Evolutionary conservation across 2,113 vertebrate species (phyloP).

Genomic region (Onychostruthus taczanowskii): DNA sequence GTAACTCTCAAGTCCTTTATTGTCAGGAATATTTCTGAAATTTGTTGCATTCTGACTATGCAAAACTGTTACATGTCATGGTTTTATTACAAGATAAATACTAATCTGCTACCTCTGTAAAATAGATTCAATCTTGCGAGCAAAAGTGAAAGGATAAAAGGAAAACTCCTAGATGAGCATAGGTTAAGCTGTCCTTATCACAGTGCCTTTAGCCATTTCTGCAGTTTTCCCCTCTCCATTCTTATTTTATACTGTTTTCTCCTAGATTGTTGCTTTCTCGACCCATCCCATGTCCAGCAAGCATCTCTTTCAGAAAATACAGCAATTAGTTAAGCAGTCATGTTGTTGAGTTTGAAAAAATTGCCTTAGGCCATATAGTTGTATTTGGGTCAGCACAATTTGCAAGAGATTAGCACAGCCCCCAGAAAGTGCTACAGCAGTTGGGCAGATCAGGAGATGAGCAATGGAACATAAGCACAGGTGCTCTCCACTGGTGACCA

Average conservation of each 20-base stretch:
- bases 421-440: background rate
- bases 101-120: background rate
- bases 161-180: background rate
- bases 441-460: background rate
- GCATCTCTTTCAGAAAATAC: background rate
- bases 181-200: background rate
- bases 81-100: background rate
- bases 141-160: background rate
- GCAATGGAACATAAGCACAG: background rate
- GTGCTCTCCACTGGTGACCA: background rate
- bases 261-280: background rate
- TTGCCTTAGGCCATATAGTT: background rate
- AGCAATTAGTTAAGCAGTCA: background rate
- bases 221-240: background rate
- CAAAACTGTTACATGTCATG: background rate
- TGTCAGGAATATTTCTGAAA: background rate
- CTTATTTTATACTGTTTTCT: background rate
- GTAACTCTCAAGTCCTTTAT: background rate
- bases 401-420: background rate
- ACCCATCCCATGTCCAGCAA: background rate
- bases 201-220: background rate
- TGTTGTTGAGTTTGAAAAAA: background rate
- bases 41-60: background rate
- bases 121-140: background rate
- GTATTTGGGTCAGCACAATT: background rate